These are phyloP conservation scores for Zoanthus gigantus DNA, from an alignment of 92 coral and sea anemone species.

Conservation along the genomic window DNA sequence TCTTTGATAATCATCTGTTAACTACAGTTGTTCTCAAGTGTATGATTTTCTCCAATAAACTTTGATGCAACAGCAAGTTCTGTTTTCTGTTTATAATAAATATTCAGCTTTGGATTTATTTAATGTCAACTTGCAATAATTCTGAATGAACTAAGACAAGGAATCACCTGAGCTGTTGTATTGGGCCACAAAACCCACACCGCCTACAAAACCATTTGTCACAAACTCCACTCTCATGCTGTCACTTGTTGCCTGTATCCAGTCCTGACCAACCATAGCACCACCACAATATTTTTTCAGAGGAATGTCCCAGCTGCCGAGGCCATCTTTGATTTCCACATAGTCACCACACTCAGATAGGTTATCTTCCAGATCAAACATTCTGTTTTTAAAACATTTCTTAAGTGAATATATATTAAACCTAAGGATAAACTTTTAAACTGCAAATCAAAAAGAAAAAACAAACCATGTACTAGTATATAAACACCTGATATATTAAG, in stretches of 20 bases:
- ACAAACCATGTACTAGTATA: no score
- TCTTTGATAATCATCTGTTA: no score
- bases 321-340: conserved; percentile 81
- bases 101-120: no score
- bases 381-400: conserved; percentile 39
- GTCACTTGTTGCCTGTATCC: conserved; percentile 65
- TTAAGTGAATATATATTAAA: background rate
- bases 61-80: no score
- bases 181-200: conserved; percentile 74
- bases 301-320: conserved; percentile 76
- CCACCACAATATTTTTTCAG: conserved; percentile 74
- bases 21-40: no score
- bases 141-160: no score
- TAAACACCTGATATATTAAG: no score
- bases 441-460: background rate
- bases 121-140: no score
- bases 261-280: conserved; percentile 34
- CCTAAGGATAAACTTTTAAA: background rate
- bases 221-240: conserved; percentile 79
- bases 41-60: no score
- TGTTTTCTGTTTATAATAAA: no score
- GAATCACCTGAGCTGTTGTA: conserved; percentile 55
- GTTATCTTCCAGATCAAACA: conserved; percentile 61
- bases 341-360: conserved; percentile 64
- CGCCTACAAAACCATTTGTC: conserved; percentile 56